Conservation (phyloP, 2,797 vertebrate species). For the Megalops cyprinoides region DNA sequence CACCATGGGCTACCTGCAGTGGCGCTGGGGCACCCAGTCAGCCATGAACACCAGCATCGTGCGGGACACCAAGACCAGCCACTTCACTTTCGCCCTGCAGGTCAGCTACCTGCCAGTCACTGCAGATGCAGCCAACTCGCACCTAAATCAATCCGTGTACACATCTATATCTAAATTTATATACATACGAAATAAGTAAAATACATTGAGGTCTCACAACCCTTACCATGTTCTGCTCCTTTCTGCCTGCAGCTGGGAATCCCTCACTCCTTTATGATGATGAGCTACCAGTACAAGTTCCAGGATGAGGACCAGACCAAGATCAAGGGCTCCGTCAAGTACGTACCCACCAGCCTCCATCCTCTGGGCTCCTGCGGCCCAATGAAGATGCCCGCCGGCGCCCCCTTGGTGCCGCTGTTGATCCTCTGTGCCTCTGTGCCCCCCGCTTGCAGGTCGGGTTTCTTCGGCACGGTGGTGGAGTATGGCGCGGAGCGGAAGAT, state of each 20-base stretch:
- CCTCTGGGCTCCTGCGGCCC: too few species aligned
- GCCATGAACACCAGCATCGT: slow-evolving; percentile 98
- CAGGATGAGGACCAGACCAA: slow-evolving; percentile 97
- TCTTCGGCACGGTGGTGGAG: slow-evolving; percentile 95
- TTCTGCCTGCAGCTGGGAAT: slow-evolving; percentile 84
- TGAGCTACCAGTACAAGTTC: slow-evolving; percentile 99
- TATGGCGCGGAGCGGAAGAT: slow-evolving; percentile 97
- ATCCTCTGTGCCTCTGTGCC: not conserved
- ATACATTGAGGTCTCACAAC: too few species aligned
- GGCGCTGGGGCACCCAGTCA: slow-evolving; percentile 95
- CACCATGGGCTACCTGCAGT: slow-evolving; percentile 96
- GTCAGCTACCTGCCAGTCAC: slow-evolving; percentile 68
- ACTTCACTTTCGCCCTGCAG: slow-evolving; percentile 91
- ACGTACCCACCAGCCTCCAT: slow-evolving; percentile 68
- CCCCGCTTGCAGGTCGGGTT: slow-evolving; percentile 83
- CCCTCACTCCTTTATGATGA: slow-evolving; percentile 92
- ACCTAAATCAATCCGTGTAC: too few species aligned
- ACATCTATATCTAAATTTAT: too few species aligned
- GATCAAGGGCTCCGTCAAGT: slow-evolving; percentile 96
- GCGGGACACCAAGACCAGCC: slow-evolving; percentile 93
- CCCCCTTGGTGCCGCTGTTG: too few species aligned
- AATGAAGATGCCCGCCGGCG: too few species aligned
- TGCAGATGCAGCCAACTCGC: too few species aligned
- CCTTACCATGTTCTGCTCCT: too few species aligned
- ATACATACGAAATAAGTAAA: too few species aligned